phyloP scores from a whole-genome alignment of 2,797 vertebrate genomes.

The Scleropages formosus region DNA sequence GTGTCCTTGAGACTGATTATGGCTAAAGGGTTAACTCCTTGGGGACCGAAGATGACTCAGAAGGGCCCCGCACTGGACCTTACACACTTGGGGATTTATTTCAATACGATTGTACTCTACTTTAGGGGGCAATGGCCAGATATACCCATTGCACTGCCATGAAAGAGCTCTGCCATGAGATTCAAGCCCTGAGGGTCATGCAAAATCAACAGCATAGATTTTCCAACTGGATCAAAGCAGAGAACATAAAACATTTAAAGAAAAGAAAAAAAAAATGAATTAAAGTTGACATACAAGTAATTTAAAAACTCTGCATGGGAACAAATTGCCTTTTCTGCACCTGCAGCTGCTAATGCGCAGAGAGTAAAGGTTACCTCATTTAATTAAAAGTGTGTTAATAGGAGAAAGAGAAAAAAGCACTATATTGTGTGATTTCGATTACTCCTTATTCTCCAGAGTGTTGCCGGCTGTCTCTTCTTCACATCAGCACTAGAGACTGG shows the following conservation, averaged over 20 bases:
- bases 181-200: background rate
- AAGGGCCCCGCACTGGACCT: background rate
- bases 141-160: background rate
- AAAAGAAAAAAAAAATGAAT: background rate
- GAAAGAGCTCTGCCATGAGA: background rate
- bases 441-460: no score
- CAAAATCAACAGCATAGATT: no score
- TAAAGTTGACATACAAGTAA: background rate
- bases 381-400: background rate
- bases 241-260: no score
- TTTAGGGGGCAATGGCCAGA: background rate
- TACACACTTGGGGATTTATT: background rate
- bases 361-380: no score
- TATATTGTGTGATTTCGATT: no score
- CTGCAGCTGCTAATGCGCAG: background rate
- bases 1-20: no score
- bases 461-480: background rate
- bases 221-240: no score
- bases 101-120: background rate
- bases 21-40: background rate
- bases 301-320: slow-evolving; percentile 10
- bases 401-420: no score
- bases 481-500: background rate
- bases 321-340: background rate
- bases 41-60: background rate